Evolutionary conservation across 2,888 invertebrate genomes (phyloP), one percentile per base, ranked within the genome.

Genomic region (Tineola bisselliella): DNA sequence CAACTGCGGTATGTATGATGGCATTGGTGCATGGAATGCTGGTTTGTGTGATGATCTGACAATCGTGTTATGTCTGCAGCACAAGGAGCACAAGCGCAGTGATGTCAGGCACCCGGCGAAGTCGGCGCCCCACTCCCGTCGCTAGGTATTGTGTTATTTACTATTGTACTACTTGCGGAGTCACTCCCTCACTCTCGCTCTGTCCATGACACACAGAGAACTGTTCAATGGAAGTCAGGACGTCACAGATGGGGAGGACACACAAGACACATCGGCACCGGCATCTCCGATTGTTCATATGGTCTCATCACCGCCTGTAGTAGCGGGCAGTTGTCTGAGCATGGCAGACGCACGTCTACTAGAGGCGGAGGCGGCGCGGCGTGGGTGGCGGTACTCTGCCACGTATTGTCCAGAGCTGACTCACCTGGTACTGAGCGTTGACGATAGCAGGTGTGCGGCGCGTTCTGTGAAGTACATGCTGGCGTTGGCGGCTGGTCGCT

Each of bases 391-490:
- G n/a, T 81, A 73, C 63, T 66, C 74, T 0, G 78, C 82, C 11
- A 77, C 77, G 63, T 87, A 78, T 64, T 69, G 71, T 1, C 71
- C 70, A 10, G 76, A 80, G 8, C 62, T 87, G 61, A 84, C 87
- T 4, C 88, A 88, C 73, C 69, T 88, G 44, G 79, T 88, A 59
- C 84, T 87, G 8, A 71, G 75, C 44, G 83, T 84, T 5, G 84
- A 87, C 66, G 77, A 82, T 11, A 77, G 82, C 61, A 81, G 79
- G 38, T 77, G 70, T 63, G 75, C 83, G 8, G 79, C 84, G 66
- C 79, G 88, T 87, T 87, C 87, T n/a, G 79, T 89, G 12, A 90
- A 90, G 66, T 90, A 82, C 67, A 81, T 90, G 73, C 79, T 81
- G 57, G 89, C 89, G 0, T 71, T 90, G 48, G 89, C 90, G 10